Conservation (phyloP, 2,888 invertebrate genomes). For the Macroteleia sp. region DNA sequence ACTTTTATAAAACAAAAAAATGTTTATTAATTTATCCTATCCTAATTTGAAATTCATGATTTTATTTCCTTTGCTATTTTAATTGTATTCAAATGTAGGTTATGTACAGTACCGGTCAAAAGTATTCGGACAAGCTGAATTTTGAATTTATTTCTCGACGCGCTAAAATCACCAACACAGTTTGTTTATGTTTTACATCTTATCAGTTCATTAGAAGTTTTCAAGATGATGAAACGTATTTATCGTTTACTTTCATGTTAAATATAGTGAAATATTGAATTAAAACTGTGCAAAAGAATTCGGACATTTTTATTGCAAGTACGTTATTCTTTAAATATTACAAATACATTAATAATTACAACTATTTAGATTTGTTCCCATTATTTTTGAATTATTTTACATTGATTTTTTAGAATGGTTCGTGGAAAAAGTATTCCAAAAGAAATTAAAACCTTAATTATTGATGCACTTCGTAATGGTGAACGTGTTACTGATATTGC, state of each 20-base stretch:
- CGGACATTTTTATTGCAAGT: background rate
- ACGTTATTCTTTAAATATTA: background rate
- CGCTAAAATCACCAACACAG: background rate
- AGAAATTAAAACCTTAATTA: constrained; percentile 15
- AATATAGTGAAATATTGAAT: constrained; percentile 2
- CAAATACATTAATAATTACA: background rate
- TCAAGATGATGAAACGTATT: background rate
- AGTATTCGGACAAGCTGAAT: background rate
- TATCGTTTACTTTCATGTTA: background rate
- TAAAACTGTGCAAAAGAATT: constrained; percentile 5
- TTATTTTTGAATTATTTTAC: background rate
- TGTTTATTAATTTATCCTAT: too few relatives aligned
- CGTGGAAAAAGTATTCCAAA: constrained; percentile 6
- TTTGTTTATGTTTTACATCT: background rate
- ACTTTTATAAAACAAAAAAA: too few relatives aligned
- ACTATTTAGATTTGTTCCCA: background rate
- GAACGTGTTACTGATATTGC: constrained; percentile 3
- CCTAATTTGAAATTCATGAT: too few relatives aligned
- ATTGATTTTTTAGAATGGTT: constrained; percentile 7
- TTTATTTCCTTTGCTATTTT: too few relatives aligned
- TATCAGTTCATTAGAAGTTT: background rate
- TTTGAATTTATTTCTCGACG: constrained; percentile 1
- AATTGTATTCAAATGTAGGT: too few relatives aligned
- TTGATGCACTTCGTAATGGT: background rate
- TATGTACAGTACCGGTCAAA: background rate